Evolutionary conservation across 2,797 vertebrate genomes (phyloP).

Genomic region (Chaetophractus vellerosus): DNA sequence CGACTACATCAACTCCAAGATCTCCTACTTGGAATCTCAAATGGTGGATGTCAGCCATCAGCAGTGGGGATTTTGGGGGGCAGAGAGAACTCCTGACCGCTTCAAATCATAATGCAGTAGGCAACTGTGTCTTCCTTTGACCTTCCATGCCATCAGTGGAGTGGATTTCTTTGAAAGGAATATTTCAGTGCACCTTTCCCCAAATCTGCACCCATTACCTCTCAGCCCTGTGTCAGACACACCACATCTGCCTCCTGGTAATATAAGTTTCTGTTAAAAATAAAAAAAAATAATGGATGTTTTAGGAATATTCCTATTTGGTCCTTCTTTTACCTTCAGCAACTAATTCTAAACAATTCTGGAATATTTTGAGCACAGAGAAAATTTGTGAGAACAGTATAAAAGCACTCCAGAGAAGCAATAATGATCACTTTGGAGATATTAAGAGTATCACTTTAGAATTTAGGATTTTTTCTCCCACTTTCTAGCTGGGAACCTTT

Average conservation of each 20-base stretch:
- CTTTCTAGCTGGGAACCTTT: neutral
- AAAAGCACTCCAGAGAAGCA: neutral
- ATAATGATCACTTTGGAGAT: slow-evolving; percentile 25
- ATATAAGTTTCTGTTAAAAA: slow-evolving; percentile 49
- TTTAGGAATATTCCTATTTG: slow-evolving; percentile 19
- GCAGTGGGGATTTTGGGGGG: neutral
- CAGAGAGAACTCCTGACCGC: neutral
- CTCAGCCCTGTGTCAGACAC: neutral
- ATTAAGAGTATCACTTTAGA: neutral
- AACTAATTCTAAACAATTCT: slow-evolving; percentile 1
- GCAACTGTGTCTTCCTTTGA: too few relatives aligned
- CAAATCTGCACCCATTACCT: neutral
- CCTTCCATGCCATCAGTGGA: neutral
- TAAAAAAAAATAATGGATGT: neutral
- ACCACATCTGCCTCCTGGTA: neutral
- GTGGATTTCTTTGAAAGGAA: neutral
- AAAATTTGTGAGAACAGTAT: neutral
- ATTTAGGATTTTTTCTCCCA: neutral
- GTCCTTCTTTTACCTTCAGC: neutral
- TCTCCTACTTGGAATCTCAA: neutral
- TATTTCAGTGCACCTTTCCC: neutral
- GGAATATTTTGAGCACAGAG: neutral
- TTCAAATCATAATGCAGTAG: neutral
- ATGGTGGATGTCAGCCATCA: neutral
- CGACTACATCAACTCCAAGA: neutral